These are phyloP conservation scores for Ciconia stormi DNA, from an alignment of 2,113 vertebrate species.

Conservation along the genomic window DNA sequence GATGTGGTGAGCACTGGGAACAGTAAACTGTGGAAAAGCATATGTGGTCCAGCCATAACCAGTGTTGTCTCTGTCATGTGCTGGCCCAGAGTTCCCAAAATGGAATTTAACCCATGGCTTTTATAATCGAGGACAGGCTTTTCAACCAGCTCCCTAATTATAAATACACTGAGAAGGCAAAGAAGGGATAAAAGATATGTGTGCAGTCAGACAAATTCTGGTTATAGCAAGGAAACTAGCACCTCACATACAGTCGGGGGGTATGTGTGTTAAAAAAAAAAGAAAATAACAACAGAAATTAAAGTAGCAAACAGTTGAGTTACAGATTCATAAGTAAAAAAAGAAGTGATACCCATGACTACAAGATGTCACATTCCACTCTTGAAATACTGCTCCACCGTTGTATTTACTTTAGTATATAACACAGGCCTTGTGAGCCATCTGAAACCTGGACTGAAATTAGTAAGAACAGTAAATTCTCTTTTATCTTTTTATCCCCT, in stretches of 20 bases:
- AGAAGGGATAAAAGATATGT: background rate
- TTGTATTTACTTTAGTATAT: background rate
- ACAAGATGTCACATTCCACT: background rate
- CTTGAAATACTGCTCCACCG: background rate
- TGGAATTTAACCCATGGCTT: background rate
- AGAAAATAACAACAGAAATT: background rate
- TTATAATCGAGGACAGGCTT: background rate
- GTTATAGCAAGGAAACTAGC: background rate
- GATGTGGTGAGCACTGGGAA: background rate
- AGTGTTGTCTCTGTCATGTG: background rate
- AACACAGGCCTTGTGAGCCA: background rate
- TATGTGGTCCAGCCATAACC: background rate
- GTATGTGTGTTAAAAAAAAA: no score
- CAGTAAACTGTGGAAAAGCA: background rate
- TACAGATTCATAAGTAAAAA: background rate
- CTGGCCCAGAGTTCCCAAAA: background rate
- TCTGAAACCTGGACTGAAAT: background rate
- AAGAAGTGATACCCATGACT: background rate
- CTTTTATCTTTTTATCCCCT: background rate
- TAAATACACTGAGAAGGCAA: background rate
- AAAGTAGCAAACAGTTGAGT: background rate
- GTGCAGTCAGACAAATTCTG: background rate
- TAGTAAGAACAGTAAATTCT: background rate
- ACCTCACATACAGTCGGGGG: rapidly evolving
- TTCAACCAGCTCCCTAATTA: background rate